Evolutionary conservation across 2,797 vertebrate species (phyloP), one percentile per base, ranked within the genome.

Genomic region (Neopelma chrysocephalum): DNA sequence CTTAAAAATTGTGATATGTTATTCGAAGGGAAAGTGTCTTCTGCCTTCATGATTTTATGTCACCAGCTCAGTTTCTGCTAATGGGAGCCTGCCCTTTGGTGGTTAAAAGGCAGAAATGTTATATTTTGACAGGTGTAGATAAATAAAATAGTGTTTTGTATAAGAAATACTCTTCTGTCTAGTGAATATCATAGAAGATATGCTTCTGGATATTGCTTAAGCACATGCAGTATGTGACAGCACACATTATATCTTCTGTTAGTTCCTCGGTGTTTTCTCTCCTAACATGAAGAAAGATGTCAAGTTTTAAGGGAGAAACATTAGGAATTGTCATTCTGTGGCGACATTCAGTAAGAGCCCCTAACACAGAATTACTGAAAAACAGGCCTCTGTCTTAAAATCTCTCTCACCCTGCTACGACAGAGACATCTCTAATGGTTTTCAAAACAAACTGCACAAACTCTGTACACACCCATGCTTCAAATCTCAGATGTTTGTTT

Each of bases 261-360:
- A 32, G 19, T 23, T 64, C 13, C 27, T 76, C 43, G 57, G 29
- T 36, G n/a, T 6, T 72, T 76, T 32, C 66, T 25, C 42, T 73
- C 47, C 21, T 23, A 65, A 36, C 27, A 34, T 10, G n/a, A 75
- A 45, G 18, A 29, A 51, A 85, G 48, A 58, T 22, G 25, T 12
- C 27, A 62, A 18, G 11, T 75, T 91, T 40, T 69, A 34, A 22
- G 10, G 36, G 5, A 69, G 7, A 65, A 10, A 43, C 42, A 60
- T 34, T 14, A 15, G 23, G 14, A 65, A 80, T 21, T 22, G 16
- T 31, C 6, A 1, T 32, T 79, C 34, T 70, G 21, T 25, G 21
- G 15, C 10, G 22, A 34, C 3, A 1, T 40, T 54, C 31, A 61
- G 2, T 4, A 57, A 2, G 2, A 80, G 43, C 2, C 10, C 25